Percentiles rank a stretch among this genome's conserved stretches.
phyloP scores from a whole-genome alignment of 1,140 invertebrate species.

The Trichoplusia ni region DNA sequence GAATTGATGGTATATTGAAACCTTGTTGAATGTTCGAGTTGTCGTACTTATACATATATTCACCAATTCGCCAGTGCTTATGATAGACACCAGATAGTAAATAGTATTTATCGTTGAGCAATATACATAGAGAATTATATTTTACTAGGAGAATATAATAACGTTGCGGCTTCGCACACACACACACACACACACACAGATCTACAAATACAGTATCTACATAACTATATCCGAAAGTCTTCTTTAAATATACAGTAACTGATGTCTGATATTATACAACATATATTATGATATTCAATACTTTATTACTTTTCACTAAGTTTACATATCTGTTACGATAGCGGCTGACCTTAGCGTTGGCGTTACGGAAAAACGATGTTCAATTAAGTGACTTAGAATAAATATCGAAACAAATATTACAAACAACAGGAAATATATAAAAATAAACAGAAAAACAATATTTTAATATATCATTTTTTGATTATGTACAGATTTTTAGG shows the following conservation, averaged over 20 bases:
- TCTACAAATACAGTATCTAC: too few species aligned
- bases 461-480: conserved; percentile 71
- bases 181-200: background rate
- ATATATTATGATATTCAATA: background rate
- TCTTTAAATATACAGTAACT: conserved; percentile 2
- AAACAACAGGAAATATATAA: conserved; percentile 9
- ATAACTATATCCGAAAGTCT: conserved; percentile 12
- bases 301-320: conserved; percentile 9
- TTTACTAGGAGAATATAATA: background rate
- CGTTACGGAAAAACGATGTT: conserved; percentile 2
- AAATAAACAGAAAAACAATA: conserved; percentile 58
- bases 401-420: conserved; percentile 7
- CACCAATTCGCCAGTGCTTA: conserved; percentile 10
- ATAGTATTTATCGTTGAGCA: conserved; percentile 1
- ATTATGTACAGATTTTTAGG: conserved; percentile 61
- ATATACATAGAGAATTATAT: background rate
- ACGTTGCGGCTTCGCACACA: background rate
- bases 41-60: background rate
- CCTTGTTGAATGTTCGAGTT: background rate
- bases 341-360: too few species aligned
- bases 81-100: background rate
- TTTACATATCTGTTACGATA: conserved; percentile 22
- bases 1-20: conserved; percentile 32
- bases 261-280: background rate
- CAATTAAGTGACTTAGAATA: conserved; percentile 11